A percentile compares a stretch with the other conserved stretches of the same genome.
Evolutionary conservation across 2,113 vertebrate genomes (phyloP).

Genomic region (Lichenostomus cassidix): DNA sequence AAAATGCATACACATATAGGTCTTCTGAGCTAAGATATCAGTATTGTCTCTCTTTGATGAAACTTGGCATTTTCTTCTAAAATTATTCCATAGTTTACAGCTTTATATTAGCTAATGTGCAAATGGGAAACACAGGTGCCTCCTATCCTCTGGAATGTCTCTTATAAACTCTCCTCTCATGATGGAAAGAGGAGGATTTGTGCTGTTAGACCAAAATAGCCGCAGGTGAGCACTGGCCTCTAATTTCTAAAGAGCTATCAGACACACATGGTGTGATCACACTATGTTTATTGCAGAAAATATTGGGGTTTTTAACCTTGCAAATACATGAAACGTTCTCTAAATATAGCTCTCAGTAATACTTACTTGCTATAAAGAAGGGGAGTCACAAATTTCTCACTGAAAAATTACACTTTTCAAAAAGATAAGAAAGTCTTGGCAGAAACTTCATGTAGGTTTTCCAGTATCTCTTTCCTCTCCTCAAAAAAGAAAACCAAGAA

Average conservation of each 20-base stretch:
- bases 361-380: background rate
- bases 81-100: background rate
- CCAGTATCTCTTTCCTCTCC: background rate
- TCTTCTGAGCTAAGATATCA: background rate
- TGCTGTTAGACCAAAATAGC: background rate
- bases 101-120: background rate
- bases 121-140: background rate
- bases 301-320: background rate
- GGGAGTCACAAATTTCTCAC: background rate
- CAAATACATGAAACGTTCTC: background rate
- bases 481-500: background rate
- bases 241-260: background rate
- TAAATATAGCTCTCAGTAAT: background rate
- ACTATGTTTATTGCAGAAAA: background rate
- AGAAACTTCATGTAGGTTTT: background rate
- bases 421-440: background rate
- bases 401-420: background rate
- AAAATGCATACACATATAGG: background rate
- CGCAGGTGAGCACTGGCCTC: background rate
- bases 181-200: background rate
- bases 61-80: background rate
- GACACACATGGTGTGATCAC: background rate
- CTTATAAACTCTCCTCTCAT: background rate
- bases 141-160: background rate
- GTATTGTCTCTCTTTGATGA: background rate